Evolutionary conservation across 2,888 invertebrate genomes (phyloP), one percentile per base, ranked within the genome.

Genomic region (Cheilosia variabilis): DNA sequence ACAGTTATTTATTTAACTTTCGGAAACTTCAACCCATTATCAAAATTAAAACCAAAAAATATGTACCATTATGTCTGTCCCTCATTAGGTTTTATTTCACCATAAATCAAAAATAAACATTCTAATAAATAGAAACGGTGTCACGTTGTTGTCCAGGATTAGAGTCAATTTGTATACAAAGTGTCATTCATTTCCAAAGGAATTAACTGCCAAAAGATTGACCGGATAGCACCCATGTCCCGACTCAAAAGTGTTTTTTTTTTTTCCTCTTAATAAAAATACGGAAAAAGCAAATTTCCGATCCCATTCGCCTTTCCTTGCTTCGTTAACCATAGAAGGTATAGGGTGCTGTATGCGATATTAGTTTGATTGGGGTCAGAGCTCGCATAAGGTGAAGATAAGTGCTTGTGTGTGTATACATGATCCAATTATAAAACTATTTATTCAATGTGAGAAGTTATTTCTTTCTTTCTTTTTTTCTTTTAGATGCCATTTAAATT

Each of bases 111-210:
- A 84, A 80, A 71, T 80, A 84, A 84, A 84, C 71, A 84, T 80
- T 80, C 69, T 76, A 75, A 84, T 84, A 75, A 80, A 84, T 75
- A 75, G 66, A 65, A 66, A 71, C 65, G 47, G 52, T 75, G 84
- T 76, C 80, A 84, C 75, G 76, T 76, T 80, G 80, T 76, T 71
- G 24, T 52, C 52, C 55, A 53, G 84, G 86, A 86, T 86, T 81
- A 86, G 76, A 81, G 76, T 86, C 76, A 81, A 86, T 86, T 81
- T 86, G 86, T 86, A 72, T 81, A 81, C 63, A 86, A 86, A 86
- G 66, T 86, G 81, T 86, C 81, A 86, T 68, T 81, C 76, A 81
- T 72, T 86, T 81, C 72, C 72, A 77, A 81, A 71, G 62, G 76
- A 86, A 86, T 86, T 86, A 81, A 86, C 86, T 86, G 71, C 80